Base-by-base conservation (phyloP, 2,797 vertebrate genomes). In the Knipowitschia caucasica region DNA sequence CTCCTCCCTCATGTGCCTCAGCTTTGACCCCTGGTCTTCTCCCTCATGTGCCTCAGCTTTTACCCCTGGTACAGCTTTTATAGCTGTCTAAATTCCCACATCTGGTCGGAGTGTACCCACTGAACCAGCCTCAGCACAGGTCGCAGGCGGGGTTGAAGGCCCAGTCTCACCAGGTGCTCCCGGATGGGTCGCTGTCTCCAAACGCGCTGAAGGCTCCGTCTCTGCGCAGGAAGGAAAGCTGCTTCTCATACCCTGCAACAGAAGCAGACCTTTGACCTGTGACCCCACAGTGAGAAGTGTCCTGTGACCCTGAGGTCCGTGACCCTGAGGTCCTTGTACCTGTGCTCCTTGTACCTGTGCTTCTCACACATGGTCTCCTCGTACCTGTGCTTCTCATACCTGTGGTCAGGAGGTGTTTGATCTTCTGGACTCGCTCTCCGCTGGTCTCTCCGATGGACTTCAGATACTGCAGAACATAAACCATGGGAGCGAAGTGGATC, bases 131-230 rank as follows among this genome's bases (percentile, higher is more conserved):
- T n/a, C n/a, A n/a, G n/a, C n/a, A n/a, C n/a, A n/a, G n/a, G n/a
- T n/a, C n/a, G n/a, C n/a, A n/a, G n/a, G n/a, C n/a, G n/a, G n/a
- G n/a, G n/a, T n/a, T n/a, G 4, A 20, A 40, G 10, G 4, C 4
- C 2, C 20, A 9, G 4, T 15, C 10, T 64, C 88, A 97, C 95
- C 95, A 98, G 20, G 94, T 95, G 75, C 95, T 97, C 66, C 95
- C 95, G 52, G 91, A 92, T 4, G 74, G 11, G 74, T 98, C 95
- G 0, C 54, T 44, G 3, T 94, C 89, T 69, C 95, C 94, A 68
- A 98, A 98, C 42, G 95, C 95, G 63, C 95, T 98, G 73, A 94
- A 96, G 68, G 95, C 95, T 9, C 93, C 92, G 53, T 96, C 94
- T 8, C 27, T 39, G 52, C 93, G 92, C 78, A 93, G 94, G 67